Conservation (phyloP, 2,797 vertebrate genomes). For the Gallinago nigripennis region DNA sequence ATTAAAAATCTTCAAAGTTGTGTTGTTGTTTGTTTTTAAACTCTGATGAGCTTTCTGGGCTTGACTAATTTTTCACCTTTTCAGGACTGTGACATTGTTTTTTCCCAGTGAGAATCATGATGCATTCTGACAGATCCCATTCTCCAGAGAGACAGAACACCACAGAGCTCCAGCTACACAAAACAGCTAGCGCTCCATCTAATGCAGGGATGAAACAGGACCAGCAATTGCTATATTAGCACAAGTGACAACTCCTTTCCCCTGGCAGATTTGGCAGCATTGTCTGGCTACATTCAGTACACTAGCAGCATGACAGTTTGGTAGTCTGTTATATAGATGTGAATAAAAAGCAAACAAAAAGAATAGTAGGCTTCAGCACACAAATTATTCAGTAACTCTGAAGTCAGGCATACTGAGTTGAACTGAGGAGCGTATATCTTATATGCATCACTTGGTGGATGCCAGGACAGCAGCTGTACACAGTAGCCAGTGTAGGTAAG, state of each 20-base stretch:
- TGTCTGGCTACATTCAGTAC: background rate
- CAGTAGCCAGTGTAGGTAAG: background rate
- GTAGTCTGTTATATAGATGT: background rate
- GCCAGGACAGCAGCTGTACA: background rate
- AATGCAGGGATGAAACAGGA: background rate
- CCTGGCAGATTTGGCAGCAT: background rate
- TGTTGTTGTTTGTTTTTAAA: background rate
- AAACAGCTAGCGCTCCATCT: background rate
- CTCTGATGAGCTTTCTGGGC: background rate
- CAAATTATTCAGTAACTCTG: background rate
- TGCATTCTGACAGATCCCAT: slow-evolving; percentile 22
- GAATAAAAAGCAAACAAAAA: background rate
- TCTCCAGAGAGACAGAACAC: background rate
- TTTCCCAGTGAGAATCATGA: background rate
- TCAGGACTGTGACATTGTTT: slow-evolving; percentile 3
- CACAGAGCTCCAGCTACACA: background rate
- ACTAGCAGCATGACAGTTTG: background rate
- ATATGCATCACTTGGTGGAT: background rate
- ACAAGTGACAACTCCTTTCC: background rate
- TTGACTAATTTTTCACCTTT: background rate
- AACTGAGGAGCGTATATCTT: background rate
- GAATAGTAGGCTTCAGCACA: background rate
- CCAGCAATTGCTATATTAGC: background rate
- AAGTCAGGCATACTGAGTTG: background rate
- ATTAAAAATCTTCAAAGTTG: background rate